Percentiles rank a stretch among this genome's conserved stretches.
These are phyloP conservation scores for Drosophila bifasciata DNA, from an alignment of 1,140 invertebrate genomes.

Conservation along the genomic window DNA sequence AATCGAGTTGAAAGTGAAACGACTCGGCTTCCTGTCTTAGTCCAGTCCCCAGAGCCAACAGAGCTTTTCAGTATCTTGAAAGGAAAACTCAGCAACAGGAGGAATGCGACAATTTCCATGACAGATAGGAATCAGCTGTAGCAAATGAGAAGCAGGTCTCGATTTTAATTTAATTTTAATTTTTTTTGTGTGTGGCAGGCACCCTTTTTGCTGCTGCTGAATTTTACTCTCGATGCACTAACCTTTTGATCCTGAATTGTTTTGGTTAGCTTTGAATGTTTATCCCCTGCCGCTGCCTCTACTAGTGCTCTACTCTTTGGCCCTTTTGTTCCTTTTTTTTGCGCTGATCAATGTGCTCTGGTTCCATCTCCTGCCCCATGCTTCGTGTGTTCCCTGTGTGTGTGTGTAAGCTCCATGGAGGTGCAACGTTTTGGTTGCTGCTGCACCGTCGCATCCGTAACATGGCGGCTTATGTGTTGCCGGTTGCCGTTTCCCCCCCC, in stretches of 20 bases:
- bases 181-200: too few relatives aligned
- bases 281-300: too few relatives aligned
- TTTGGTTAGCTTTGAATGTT: too few relatives aligned
- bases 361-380: slow-evolving; percentile 1
- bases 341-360: too few relatives aligned
- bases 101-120: neutral
- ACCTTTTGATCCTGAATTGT: too few relatives aligned
- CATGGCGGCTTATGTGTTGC: slow-evolving; percentile 45
- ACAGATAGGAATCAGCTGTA: too few relatives aligned
- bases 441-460: slow-evolving; percentile 47
- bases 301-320: too few relatives aligned
- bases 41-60: slow-evolving; percentile 18
- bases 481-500: slow-evolving; percentile 3
- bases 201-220: too few relatives aligned
- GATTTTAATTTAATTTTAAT: too few relatives aligned
- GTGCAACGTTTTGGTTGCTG: slow-evolving; percentile 30
- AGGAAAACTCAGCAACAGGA: slow-evolving; percentile 21
- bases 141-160: too few relatives aligned
- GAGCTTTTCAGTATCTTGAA: slow-evolving; percentile 1
- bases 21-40: slow-evolving; percentile 34
- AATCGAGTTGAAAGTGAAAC: slow-evolving; percentile 75
- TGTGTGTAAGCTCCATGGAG: slow-evolving; percentile 14
- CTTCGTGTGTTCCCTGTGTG: neutral
- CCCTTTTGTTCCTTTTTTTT: too few relatives aligned
- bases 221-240: too few relatives aligned